A percentile compares a stretch with the other conserved stretches of the same genome.
Evolutionary conservation across 2,888 invertebrate species (phyloP).

Genomic region (Ellobium chinense): DNA sequence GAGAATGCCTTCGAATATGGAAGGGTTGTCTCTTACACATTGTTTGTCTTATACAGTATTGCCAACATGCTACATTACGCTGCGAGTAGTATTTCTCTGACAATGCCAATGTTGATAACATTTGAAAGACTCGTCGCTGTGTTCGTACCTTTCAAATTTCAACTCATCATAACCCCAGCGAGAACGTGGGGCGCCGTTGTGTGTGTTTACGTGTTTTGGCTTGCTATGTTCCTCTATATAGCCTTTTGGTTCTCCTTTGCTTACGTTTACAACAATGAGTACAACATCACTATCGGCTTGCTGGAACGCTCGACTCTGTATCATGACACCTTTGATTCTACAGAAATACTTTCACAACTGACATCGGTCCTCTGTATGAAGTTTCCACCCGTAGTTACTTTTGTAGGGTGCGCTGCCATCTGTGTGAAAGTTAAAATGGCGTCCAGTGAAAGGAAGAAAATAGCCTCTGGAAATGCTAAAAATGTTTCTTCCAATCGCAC

Average conservation of each 20-base stretch:
- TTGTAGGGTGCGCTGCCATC: background rate
- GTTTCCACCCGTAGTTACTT: background rate
- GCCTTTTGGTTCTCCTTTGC: background rate
- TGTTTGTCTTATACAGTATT: background rate
- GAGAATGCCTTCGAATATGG: background rate
- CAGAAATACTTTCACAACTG: background rate
- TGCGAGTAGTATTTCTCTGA: background rate
- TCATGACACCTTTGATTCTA: background rate
- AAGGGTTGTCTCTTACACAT: background rate
- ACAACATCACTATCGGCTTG: background rate
- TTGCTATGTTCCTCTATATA: background rate
- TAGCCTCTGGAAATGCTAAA: background rate
- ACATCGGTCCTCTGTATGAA: background rate
- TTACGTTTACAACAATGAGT: background rate
- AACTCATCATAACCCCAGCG: background rate
- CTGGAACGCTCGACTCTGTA: background rate
- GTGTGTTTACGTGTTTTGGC: background rate
- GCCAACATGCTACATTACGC: background rate
- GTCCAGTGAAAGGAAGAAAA: background rate
- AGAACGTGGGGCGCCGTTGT: background rate
- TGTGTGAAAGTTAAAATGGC: background rate
- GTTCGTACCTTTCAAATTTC: background rate
- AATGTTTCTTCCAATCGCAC: background rate
- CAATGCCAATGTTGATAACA: conserved; percentile 11
- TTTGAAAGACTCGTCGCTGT: background rate